Evolutionary conservation across 2,888 invertebrate species (phyloP).

Genomic region (Eueremaeus valkanovi): DNA sequence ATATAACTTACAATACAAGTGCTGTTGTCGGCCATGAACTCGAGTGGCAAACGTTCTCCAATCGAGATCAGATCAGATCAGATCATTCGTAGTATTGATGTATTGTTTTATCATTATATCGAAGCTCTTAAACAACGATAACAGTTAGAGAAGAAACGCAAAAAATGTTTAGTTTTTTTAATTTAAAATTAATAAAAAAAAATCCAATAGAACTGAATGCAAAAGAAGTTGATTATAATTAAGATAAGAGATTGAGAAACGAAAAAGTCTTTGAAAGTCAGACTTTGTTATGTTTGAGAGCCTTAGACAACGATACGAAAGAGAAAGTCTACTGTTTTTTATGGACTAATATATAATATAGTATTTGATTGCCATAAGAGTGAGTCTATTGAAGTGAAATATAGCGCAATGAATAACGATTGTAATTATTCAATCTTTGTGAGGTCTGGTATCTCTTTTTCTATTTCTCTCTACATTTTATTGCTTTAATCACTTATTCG

Average conservation of each 20-base stretch:
- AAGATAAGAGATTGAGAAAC: neutral
- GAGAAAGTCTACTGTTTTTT: conserved; percentile 7
- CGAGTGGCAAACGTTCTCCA: neutral
- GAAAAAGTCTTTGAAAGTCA: conserved; percentile 24
- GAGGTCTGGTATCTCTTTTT: neutral
- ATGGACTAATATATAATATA: conserved; percentile 17
- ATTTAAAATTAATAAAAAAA: conserved; percentile 33
- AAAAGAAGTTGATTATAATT: conserved; percentile 23
- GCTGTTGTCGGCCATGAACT: conserved; percentile 32
- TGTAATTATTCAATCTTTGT: conserved; percentile 23
- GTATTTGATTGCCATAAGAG: conserved; percentile 9
- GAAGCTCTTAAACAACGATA: neutral
- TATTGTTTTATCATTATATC: conserved; percentile 31
- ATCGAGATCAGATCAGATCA: conserved; percentile 21
- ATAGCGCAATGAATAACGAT: conserved; percentile 16
- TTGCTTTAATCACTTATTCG: conserved; percentile 16
- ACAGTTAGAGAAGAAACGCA: neutral
- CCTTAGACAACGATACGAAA: neutral
- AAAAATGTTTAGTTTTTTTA: neutral
- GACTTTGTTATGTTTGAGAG: neutral
- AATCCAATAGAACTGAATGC: neutral
- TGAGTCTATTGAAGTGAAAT: neutral
- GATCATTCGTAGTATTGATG: conserved; percentile 18
- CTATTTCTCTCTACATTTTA: neutral
- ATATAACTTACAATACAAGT: conserved; percentile 29